phyloP scores from a whole-genome alignment of 2,888 invertebrate genomes.

The Mimas tiliae region DNA sequence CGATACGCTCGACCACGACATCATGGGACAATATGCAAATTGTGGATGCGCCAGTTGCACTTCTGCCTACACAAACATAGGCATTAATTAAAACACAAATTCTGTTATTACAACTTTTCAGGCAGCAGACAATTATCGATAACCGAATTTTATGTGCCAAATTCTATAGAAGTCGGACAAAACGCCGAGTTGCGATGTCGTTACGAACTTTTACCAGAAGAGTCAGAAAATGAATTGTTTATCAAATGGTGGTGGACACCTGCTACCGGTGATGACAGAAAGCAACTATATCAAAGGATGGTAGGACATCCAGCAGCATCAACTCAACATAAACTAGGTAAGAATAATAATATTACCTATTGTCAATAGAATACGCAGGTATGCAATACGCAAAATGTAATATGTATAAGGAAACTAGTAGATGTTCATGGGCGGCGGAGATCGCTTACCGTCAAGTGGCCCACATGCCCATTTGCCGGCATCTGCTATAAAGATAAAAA shows the following conservation, averaged over 20 bases:
- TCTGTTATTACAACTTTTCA: constrained; percentile 43
- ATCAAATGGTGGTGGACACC: constrained; percentile 75
- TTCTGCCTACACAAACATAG: too few relatives aligned
- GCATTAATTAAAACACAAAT: not conserved
- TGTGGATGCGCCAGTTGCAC: too few relatives aligned
- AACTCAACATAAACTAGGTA: constrained; percentile 53
- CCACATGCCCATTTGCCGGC: too few relatives aligned
- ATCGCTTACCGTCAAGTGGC: too few relatives aligned
- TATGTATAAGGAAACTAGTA: too few relatives aligned
- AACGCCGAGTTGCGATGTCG: constrained; percentile 59
- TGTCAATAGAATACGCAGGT: too few relatives aligned
- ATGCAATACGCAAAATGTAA: too few relatives aligned
- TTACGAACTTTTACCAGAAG: constrained; percentile 46
- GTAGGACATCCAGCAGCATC: constrained; percentile 43
- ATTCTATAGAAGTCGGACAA: constrained; percentile 52
- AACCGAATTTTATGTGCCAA: constrained; percentile 66
- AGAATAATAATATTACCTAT: constrained; percentile 11
- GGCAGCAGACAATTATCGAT: constrained; percentile 65
- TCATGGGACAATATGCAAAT: too few relatives aligned
- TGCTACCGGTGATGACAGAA: constrained; percentile 44
- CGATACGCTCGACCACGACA: too few relatives aligned
- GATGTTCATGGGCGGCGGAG: too few relatives aligned
- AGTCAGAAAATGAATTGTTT: constrained; percentile 47
- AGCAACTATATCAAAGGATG: constrained; percentile 64
- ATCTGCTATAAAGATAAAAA: too few relatives aligned